Base-by-base conservation (phyloP, 1,140 invertebrate genomes). In the Rhagoletis zephyria region DNA sequence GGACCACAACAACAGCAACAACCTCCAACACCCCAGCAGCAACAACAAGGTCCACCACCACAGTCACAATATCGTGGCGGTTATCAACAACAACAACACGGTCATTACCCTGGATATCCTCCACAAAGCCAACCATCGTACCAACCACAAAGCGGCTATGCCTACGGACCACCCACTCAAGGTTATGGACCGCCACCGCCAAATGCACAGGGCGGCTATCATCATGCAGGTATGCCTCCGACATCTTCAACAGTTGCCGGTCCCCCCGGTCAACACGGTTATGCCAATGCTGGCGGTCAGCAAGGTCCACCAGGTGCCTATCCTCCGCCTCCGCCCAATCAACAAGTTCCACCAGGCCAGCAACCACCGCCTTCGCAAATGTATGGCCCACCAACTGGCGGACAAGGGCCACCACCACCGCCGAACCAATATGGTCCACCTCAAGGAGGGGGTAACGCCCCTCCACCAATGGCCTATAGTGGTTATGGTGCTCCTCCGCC, bases 41-140 rank as follows among this genome's bases (percentile, higher is more conserved):
- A 88, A 45, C 89, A 89, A 0, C 91, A 90, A 6, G 88, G 89
- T 10, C 90, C 89, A 16, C 90, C 93, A 89, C 90, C 94, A 88
- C 93, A 93, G 89, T 60, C 93, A 85, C 89, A 94, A 87, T 91
- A 94, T 88, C 92, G 92, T 45, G 93, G 92, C n/a, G 92, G 91
- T 67, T 94, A 94, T 89, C 93, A 94, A 74, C 93, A 92, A 89
- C 93, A 94, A 89, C 93, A 94, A 64, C 93, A 94, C 88, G 92
- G 92, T 7, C 93, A 94, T 88, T 94, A 94, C 89, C 93, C 94
- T 42, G 93, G 92, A 45, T 94, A 94, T 92, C 93, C 94, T 64
- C 93, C 94, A 61, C 91, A 92, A 45, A 92, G 92, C 87, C 91
- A 94, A 86, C 92, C 92, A 16, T 89, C 90, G 65, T 92, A 92